Percentiles rank a stretch among this genome's conserved stretches.
Evolutionary conservation across 2,797 vertebrate species (phyloP).

Genomic region (Meda fulgida): DNA sequence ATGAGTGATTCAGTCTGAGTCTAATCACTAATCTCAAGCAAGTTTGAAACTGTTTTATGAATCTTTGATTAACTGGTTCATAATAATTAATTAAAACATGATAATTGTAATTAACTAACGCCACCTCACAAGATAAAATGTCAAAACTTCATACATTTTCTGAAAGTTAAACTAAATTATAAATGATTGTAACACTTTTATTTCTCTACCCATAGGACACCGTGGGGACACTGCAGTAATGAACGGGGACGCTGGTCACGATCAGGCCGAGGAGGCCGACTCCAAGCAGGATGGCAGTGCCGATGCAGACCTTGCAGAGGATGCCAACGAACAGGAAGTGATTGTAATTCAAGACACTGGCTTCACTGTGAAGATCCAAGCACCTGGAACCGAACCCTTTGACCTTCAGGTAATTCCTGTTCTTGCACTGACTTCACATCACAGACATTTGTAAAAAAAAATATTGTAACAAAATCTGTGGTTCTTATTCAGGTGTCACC

Average conservation of each 20-base stretch:
- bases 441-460: background rate
- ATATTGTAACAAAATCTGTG: background rate
- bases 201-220: constrained; percentile 74
- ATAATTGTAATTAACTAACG: no score
- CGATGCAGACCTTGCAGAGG: constrained; percentile 83
- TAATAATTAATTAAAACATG: background rate
- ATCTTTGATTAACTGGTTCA: background rate
- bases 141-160: background rate
- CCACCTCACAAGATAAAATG: background rate
- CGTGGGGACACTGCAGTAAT: constrained; percentile 83
- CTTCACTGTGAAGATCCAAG: constrained; percentile 96
- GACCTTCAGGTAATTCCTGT: constrained; percentile 86
- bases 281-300: constrained; percentile 83
- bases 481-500: constrained; percentile 87
- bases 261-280: constrained; percentile 77
- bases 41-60: background rate
- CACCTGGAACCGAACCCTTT: constrained; percentile 93
- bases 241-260: constrained; percentile 86
- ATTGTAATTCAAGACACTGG: constrained; percentile 99
- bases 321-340: constrained; percentile 94
- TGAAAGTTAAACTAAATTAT: background rate
- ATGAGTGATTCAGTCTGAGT: background rate
- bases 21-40: background rate
- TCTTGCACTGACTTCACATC: background rate
- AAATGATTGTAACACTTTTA: background rate